phyloP scores from a whole-genome alignment of 2,888 invertebrate genomes.

The Diabrotica balteata region DNA sequence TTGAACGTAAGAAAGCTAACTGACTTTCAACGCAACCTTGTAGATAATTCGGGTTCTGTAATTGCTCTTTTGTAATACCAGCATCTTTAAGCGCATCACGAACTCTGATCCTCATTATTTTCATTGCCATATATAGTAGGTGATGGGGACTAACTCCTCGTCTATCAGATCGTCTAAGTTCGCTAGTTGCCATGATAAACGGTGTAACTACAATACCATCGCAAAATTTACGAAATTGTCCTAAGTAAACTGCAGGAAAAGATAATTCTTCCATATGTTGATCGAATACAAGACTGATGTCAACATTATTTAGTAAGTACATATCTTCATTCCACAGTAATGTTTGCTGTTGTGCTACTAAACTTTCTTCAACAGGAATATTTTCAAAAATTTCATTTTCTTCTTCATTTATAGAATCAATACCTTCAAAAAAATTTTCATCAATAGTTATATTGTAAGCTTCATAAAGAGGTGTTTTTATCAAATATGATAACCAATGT shows the following conservation, averaged over 20 bases:
- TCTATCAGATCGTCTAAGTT: constrained; percentile 14
- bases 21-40: not conserved
- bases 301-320: not conserved
- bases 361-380: constrained; percentile 10
- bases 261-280: constrained; percentile 14
- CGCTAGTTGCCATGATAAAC: constrained; percentile 9
- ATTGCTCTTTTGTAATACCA: not conserved
- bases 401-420: not conserved
- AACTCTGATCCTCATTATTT: constrained; percentile 9
- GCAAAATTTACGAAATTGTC: constrained; percentile 5
- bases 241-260: constrained; percentile 14
- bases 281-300: constrained; percentile 11
- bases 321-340: constrained; percentile 20
- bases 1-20: not conserved
- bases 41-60: not conserved
- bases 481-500: constrained; percentile 19
- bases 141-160: constrained; percentile 4
- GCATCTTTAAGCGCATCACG: not conserved
- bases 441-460: constrained; percentile 15
- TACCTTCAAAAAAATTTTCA: constrained; percentile 4
- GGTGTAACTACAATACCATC: constrained; percentile 7
- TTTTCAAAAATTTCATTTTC: not conserved
- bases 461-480: constrained; percentile 20
- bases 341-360: constrained; percentile 20
- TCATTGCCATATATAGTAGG: not conserved